Evolutionary conservation across 37 sponge, comb jelly and placozoan genomes (phyloP).

Genomic region (Beroe forskalii): DNA sequence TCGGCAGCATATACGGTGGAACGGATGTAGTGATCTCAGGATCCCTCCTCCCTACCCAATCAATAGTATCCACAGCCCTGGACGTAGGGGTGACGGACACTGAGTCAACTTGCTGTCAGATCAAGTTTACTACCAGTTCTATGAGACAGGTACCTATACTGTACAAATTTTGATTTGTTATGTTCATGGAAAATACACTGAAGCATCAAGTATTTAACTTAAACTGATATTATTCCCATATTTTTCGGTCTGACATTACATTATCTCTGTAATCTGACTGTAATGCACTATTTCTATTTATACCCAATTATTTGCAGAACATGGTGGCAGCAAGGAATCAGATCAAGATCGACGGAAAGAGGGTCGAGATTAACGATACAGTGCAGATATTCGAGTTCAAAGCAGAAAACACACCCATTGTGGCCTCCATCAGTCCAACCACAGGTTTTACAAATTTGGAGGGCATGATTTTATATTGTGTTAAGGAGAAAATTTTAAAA

Average conservation of each 20-base stretch:
- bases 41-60: neutral
- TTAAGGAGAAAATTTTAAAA: too few species aligned
- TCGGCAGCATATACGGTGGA: constrained; percentile 26
- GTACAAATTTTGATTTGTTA: too few species aligned
- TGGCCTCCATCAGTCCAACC: neutral
- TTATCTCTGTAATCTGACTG: too few species aligned
- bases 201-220: too few species aligned
- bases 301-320: neutral
- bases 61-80: neutral
- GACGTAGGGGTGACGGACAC: neutral
- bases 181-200: too few species aligned
- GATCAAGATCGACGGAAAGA: neutral
- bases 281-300: too few species aligned
- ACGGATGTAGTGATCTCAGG: neutral
- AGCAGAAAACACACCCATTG: neutral
- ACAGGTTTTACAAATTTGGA: too few species aligned
- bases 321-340: neutral
- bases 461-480: too few species aligned
- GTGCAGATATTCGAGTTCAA: neutral
- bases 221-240: too few species aligned
- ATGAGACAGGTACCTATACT: neutral
- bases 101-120: neutral
- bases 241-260: too few species aligned
- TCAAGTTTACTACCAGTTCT: neutral
- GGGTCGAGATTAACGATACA: neutral